These are phyloP conservation scores for Ruditapes philippinarum DNA, from an alignment of 1,140 invertebrate species.

Conservation along the genomic window DNA sequence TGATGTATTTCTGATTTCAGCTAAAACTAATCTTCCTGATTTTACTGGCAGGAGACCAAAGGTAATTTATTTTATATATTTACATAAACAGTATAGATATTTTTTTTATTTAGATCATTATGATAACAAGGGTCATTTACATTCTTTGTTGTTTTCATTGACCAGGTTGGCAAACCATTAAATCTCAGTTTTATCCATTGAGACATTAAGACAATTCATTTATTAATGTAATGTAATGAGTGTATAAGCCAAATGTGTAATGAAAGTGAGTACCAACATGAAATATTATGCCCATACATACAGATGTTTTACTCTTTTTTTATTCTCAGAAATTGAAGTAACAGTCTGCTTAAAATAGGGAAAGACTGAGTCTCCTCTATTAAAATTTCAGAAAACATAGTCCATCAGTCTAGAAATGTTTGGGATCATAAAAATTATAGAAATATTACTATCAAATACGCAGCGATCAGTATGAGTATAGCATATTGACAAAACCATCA, in stretches of 20 bases:
- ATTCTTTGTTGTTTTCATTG: neutral
- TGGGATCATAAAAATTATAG: too few relatives aligned
- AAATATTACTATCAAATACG: too few relatives aligned
- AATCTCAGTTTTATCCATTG: neutral
- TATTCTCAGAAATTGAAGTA: too few relatives aligned
- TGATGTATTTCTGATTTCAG: slow-evolving; percentile 2
- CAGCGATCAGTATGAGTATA: too few relatives aligned
- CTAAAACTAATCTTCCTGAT: slow-evolving; percentile 18
- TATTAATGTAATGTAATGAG: neutral
- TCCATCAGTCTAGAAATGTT: too few relatives aligned
- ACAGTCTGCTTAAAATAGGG: too few relatives aligned
- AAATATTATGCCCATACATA: too few relatives aligned
- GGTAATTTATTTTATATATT: slow-evolving; percentile 13
- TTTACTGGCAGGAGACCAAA: slow-evolving; percentile 21
- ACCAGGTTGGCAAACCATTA: neutral
- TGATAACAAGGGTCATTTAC: neutral
- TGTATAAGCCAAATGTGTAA: neutral
- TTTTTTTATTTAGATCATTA: neutral
- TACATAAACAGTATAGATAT: neutral
- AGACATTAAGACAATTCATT: neutral
- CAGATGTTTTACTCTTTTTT: too few relatives aligned
- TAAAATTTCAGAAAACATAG: too few relatives aligned
- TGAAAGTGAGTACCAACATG: too few relatives aligned
- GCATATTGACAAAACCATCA: too few relatives aligned
- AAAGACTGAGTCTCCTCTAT: too few relatives aligned